Percentiles rank a stretch among this genome's conserved stretches.
phyloP scores from a whole-genome alignment of 2,797 vertebrate genomes.

The Calcarius lapponicus region DNA sequence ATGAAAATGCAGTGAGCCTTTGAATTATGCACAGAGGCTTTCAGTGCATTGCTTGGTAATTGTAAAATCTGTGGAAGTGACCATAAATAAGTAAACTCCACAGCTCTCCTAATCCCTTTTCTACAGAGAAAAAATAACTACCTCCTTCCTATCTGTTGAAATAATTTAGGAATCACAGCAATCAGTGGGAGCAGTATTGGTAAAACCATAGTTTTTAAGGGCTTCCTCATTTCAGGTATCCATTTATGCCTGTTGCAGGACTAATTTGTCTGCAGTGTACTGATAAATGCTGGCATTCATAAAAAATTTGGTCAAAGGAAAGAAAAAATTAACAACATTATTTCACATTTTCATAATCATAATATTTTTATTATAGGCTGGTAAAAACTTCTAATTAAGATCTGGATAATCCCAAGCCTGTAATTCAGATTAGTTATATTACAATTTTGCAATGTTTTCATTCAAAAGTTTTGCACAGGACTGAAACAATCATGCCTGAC shows the following conservation, averaged over 20 bases:
- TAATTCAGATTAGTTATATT: background rate
- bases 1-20: conserved; percentile 29
- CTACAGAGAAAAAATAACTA: background rate
- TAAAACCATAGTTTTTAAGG: background rate
- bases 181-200: background rate
- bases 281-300: background rate
- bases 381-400: background rate
- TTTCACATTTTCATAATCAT: background rate
- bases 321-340: background rate
- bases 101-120: conserved; percentile 1
- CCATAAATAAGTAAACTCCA: conserved; percentile 59
- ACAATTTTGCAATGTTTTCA: background rate
- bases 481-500: background rate
- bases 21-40: conserved; percentile 58
- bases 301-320: background rate
- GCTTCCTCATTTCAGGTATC: background rate
- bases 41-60: conserved; percentile 10
- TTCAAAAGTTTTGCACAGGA: background rate
- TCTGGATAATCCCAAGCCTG: background rate
- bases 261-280: background rate
- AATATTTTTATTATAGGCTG: background rate
- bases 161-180: background rate
- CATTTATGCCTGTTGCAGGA: background rate
- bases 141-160: background rate
- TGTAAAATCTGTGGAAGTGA: conserved; percentile 16